These are phyloP conservation scores for Scleropages formosus DNA, from an alignment of 2,797 vertebrate species.

Conservation along the genomic window DNA sequence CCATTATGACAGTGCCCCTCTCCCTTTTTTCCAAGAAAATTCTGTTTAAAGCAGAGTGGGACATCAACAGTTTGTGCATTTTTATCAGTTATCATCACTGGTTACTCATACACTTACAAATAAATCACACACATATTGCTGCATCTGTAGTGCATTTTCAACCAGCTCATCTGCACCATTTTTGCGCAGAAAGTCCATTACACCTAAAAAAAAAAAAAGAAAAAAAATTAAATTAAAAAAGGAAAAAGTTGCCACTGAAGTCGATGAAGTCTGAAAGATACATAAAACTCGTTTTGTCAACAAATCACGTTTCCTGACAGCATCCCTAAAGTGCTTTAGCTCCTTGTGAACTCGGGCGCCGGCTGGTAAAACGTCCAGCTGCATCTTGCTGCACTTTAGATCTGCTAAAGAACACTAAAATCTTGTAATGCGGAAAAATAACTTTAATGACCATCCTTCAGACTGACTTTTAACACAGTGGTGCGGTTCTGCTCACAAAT, in stretches of 20 bases:
- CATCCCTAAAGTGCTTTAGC: slow-evolving; percentile 8
- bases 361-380: neutral
- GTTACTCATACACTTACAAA: neutral
- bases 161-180: slow-evolving; percentile 14
- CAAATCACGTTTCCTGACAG: neutral
- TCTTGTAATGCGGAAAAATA: slow-evolving; percentile 17
- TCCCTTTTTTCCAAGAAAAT: no score
- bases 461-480: slow-evolving; percentile 1
- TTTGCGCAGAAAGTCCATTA: neutral
- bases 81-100: neutral
- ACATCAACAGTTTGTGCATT: neutral
- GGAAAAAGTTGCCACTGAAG: slow-evolving; percentile 8
- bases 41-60: no score
- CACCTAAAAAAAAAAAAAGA: no score
- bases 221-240: no score
- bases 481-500: neutral
- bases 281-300: slow-evolving; percentile 9
- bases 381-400: slow-evolving; percentile 12
- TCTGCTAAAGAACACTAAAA: slow-evolving; percentile 15
- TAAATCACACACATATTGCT: slow-evolving; percentile 12
- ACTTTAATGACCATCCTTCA: slow-evolving; percentile 8
- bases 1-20: no score
- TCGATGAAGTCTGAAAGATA: neutral
- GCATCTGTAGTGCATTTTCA: slow-evolving; percentile 15
- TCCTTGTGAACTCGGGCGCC: slow-evolving; percentile 7